Percentiles rank a stretch among this genome's conserved stretches.
Evolutionary conservation across 2,113 vertebrate genomes (phyloP).

Genomic region (Vulpes ferrilata): DNA sequence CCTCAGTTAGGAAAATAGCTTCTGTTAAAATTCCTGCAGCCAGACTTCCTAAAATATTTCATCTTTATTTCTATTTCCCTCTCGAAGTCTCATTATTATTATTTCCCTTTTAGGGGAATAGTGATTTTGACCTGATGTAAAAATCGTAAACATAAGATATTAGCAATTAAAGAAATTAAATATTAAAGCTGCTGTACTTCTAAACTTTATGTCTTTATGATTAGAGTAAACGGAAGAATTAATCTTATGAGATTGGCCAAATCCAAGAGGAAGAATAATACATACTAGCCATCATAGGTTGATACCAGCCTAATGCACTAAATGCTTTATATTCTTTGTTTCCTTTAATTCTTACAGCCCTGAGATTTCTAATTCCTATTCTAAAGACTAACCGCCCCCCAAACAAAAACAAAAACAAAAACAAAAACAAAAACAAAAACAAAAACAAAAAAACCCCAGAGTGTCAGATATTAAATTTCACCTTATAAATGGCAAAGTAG

Average conservation of each 20-base stretch:
- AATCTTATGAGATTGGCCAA: background rate
- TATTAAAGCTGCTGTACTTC: background rate
- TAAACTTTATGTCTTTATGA: background rate
- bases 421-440: background rate
- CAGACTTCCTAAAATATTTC: background rate
- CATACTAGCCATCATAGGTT: background rate
- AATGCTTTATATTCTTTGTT: background rate
- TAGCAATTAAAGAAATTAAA: slow-evolving; percentile 6
- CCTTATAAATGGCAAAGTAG: background rate
- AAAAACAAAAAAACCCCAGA: background rate
- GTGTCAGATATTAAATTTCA: background rate
- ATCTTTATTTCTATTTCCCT: background rate
- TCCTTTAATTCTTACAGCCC: background rate
- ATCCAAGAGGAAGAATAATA: background rate
- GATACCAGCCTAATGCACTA: background rate
- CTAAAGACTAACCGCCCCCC: background rate
- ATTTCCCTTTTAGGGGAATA: background rate
- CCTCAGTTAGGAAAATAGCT: background rate
- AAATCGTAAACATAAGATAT: background rate
- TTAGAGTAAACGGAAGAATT: background rate
- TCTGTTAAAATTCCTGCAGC: background rate
- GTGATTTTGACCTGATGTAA: background rate
- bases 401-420: background rate
- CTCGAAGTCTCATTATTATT: slow-evolving; percentile 15
- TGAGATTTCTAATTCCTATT: background rate